These are phyloP conservation scores for Camponotus fellah DNA, from an alignment of 2,888 invertebrate species.

Conservation along the genomic window DNA sequence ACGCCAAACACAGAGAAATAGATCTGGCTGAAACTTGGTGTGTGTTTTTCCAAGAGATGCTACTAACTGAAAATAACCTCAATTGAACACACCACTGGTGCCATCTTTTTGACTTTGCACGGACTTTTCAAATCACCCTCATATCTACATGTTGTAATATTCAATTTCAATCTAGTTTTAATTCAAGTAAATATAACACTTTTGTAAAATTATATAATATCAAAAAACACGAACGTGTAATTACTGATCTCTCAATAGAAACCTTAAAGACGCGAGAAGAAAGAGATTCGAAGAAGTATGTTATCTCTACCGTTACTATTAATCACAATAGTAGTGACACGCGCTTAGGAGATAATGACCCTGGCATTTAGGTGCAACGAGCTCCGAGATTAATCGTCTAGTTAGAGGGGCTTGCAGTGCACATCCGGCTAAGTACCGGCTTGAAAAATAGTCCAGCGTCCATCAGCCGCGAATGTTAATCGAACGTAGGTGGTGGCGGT, in stretches of 20 bases:
- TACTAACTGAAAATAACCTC: too few relatives aligned
- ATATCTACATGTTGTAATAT: not conserved
- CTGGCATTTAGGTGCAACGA: constrained; percentile 58
- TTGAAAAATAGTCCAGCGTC: constrained; percentile 52
- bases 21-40: too few relatives aligned
- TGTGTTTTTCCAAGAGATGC: too few relatives aligned
- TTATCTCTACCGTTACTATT: constrained; percentile 33
- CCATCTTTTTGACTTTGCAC: too few relatives aligned
- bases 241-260: not conserved
- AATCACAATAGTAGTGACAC: constrained; percentile 58
- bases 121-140: too few relatives aligned
- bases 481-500: constrained; percentile 59
- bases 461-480: constrained; percentile 54
- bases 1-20: too few relatives aligned
- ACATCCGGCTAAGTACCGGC: constrained; percentile 54
- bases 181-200: not conserved
- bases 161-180: not conserved
- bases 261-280: not conserved
- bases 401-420: constrained; percentile 62
- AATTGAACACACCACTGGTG: too few relatives aligned
- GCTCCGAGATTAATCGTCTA: constrained; percentile 68
- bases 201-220: too few relatives aligned
- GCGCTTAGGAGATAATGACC: constrained; percentile 57
- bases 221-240: not conserved
- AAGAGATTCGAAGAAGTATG: constrained; percentile 12